Conservation (phyloP, 2,113 vertebrate genomes). For the Suncus etruscus region DNA sequence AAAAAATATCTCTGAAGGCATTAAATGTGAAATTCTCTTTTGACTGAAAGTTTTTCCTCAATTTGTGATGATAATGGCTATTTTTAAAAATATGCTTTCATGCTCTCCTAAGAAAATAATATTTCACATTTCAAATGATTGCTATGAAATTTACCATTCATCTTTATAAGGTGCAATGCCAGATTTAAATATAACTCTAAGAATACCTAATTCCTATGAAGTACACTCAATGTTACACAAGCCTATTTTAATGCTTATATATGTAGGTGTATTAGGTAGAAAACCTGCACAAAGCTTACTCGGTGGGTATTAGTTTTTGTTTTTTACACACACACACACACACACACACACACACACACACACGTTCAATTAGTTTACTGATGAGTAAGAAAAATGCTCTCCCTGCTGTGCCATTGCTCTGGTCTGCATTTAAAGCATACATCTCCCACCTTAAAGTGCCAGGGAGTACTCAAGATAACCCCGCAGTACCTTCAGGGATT, state of each 20-base stretch:
- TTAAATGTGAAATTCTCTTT: background rate
- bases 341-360: background rate
- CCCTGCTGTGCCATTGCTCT: no score
- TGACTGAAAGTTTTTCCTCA: background rate
- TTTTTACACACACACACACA: background rate
- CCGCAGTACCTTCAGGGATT: no score
- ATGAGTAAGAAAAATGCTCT: background rate
- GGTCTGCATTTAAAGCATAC: no score
- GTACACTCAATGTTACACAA: background rate
- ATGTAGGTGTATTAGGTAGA: background rate
- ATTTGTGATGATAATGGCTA: background rate
- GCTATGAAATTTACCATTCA: background rate
- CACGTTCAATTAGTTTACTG: background rate
- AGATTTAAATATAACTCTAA: slow-evolving; percentile 12
- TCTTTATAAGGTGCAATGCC: background rate
- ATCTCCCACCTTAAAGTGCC: no score
- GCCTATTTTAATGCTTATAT: background rate
- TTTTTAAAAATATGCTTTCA: background rate
- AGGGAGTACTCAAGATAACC: no score
- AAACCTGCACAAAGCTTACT: background rate
- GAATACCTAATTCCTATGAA: background rate
- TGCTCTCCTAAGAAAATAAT: background rate
- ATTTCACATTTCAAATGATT: background rate
- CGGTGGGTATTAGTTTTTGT: background rate
- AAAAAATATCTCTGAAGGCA: background rate